Evolutionary conservation across 2,113 vertebrate genomes (phyloP), one percentile per base, ranked within the genome.

Genomic region (Pionites leucogaster): DNA sequence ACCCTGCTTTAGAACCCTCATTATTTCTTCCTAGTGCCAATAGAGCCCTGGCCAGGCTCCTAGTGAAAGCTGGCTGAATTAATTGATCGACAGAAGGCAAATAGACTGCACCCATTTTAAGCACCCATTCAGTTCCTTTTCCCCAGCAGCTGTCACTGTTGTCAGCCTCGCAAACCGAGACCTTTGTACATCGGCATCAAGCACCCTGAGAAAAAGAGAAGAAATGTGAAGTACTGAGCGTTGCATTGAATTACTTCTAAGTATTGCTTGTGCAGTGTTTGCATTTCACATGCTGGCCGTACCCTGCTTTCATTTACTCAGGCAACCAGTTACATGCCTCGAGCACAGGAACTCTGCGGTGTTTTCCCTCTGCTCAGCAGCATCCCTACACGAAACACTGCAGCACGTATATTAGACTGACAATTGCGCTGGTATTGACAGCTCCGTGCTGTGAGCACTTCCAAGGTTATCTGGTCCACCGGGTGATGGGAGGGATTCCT

Each of bases 41-140:
- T 4, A 16, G 2, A 44, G 69, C 65, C 76, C 92, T n/a, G 55
- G 92, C 80, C 72, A 14, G 74, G 92, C 77, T 87, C 37, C 7
- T 12, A 6, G 62, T 2, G 3, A 44, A 46, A 60, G 44, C 69
- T 64, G 65, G 46, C 92, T 71, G 84, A 78, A 82, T 87, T 89
- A 91, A 95, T 60, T 75, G 84, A 84, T 50, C 12, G 11, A 50
- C 93, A 87, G 95, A 82, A 87, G 92, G 93, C 90, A 91, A 89
- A 95, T 14, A 75, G 87, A 11, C 81, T 85, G 87, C 78, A n/a
- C 42, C 70, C 90, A 10, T 39, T 50, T 63, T 18, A 75, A 94
- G 90, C 77, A 81, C 23, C 94, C 89, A 39, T 70, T 77, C 53
- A 11, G 68, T n/a, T 53, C 82, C 55, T 31, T 23, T 47, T 16